Evolutionary conservation across 2,888 invertebrate genomes (phyloP).

Genomic region (Cephus spinipes): DNA sequence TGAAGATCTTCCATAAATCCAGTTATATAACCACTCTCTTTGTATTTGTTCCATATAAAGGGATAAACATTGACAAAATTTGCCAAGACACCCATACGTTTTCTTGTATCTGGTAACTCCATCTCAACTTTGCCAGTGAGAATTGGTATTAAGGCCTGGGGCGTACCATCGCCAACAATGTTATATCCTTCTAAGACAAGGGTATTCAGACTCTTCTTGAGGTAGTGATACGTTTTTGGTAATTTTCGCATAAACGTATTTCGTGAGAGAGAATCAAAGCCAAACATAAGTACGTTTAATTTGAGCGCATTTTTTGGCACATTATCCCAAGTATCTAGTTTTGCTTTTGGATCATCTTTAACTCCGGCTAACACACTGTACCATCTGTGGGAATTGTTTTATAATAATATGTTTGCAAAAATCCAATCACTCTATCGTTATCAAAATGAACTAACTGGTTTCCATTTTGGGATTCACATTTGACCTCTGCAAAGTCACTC

Average conservation of each 20-base stretch:
- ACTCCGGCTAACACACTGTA: conserved; percentile 76
- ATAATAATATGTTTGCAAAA: background rate
- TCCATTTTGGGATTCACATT: conserved; percentile 70
- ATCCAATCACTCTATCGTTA: background rate
- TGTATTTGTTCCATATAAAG: conserved; percentile 86
- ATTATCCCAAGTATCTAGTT: conserved; percentile 67
- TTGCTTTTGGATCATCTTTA: conserved; percentile 66
- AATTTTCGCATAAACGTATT: conserved; percentile 84
- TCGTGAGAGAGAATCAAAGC: conserved; percentile 89
- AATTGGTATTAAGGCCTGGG: conserved; percentile 88
- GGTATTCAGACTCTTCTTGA: conserved; percentile 73
- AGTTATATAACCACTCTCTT: conserved; percentile 76
- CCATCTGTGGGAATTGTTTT: conserved; percentile 68
- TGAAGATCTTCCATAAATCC: conserved; percentile 91
- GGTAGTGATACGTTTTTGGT: conserved; percentile 79
- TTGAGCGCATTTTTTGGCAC: conserved; percentile 66
- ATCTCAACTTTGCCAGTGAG: conserved; percentile 86
- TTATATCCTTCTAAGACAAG: conserved; percentile 81
- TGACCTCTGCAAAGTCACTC: conserved; percentile 80
- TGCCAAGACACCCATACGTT: conserved; percentile 73
- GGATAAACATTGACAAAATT: conserved; percentile 82
- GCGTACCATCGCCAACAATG: conserved; percentile 89
- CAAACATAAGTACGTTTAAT: conserved; percentile 84
- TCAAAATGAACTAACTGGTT: conserved; percentile 59
- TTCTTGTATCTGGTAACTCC: conserved; percentile 89